Evolutionary conservation across 2,113 vertebrate genomes (phyloP).

Genomic region (Tetraodon nigroviridis): DNA sequence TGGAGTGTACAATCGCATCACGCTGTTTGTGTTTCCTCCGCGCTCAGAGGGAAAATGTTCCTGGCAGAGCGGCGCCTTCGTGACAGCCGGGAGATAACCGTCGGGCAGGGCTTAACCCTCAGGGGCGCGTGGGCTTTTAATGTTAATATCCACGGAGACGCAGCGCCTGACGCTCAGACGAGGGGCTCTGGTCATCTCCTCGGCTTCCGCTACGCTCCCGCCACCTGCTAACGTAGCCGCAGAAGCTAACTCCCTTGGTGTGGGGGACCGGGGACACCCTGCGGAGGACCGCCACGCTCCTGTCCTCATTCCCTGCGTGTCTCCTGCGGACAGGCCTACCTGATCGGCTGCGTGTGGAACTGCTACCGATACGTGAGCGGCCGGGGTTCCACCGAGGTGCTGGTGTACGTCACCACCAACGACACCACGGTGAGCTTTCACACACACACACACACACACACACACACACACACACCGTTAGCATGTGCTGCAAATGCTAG

Average conservation of each 20-base stretch:
- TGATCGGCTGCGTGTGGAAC: slow-evolving; percentile 98
- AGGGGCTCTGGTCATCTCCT: too few species aligned
- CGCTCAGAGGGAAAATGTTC: slow-evolving; percentile 46
- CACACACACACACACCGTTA: too few species aligned
- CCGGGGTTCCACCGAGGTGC: slow-evolving; percentile 85
- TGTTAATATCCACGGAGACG: background rate
- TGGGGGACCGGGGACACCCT: too few species aligned
- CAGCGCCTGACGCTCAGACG: background rate
- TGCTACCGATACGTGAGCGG: slow-evolving; percentile 95
- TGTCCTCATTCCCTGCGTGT: background rate
- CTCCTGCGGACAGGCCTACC: slow-evolving; percentile 80
- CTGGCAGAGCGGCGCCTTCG: slow-evolving; percentile 26
- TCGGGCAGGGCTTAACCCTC: slow-evolving; percentile 17
- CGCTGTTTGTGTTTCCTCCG: slow-evolving; percentile 51
- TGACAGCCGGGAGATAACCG: slow-evolving; percentile 45
- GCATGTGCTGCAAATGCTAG: too few species aligned
- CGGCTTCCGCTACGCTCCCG: slow-evolving; percentile 1
- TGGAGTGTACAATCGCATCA: slow-evolving; percentile 68
- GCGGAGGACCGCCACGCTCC: too few species aligned
- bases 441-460: background rate
- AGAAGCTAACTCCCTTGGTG: slow-evolving; percentile 48
- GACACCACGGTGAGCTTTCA: slow-evolving; percentile 85
- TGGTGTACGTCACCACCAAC: slow-evolving; percentile 93
- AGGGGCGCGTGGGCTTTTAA: background rate
- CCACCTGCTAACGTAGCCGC: slow-evolving; percentile 37